A percentile compares a stretch with the other conserved stretches of the same genome.
These are phyloP conservation scores for Galleria mellonella DNA, from an alignment of 1,140 invertebrate genomes.

Conservation along the genomic window DNA sequence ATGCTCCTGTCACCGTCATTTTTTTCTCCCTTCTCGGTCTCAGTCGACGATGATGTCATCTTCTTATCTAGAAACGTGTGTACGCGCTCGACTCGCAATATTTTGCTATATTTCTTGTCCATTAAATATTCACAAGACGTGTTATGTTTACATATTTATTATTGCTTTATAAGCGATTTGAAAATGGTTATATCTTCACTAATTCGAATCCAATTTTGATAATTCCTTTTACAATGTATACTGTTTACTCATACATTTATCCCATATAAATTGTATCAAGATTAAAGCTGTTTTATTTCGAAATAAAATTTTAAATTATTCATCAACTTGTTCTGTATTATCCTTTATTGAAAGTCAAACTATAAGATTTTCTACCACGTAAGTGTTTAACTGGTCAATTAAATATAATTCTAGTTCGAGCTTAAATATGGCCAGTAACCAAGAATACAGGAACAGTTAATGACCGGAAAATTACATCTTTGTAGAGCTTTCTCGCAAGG, in stretches of 20 bases:
- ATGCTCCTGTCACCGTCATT: conserved; percentile 20
- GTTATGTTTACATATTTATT: neutral
- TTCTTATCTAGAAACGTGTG: conserved; percentile 17
- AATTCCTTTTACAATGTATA: no score
- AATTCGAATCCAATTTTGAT: neutral
- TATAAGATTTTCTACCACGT: no score
- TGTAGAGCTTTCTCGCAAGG: conserved; percentile 2
- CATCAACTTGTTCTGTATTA: no score
- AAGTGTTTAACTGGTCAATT: conserved; percentile 8
- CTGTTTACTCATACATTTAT: no score
- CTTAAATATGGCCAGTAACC: neutral
- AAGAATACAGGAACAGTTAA: conserved; percentile 8
- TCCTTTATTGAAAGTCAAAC: no score
- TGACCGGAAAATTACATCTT: conserved; percentile 18
- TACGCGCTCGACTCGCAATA: conserved; percentile 9
- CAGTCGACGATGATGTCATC: conserved; percentile 42
- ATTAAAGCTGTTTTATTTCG: no score
- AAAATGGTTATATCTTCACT: neutral
- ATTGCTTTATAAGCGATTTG: no score
- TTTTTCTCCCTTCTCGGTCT: conserved; percentile 26
- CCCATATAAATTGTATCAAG: no score
- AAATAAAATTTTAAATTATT: no score
- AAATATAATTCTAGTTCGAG: conserved; percentile 1
- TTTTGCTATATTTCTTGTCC: conserved; percentile 2
- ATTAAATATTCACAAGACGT: neutral